Evolutionary conservation across 2,113 vertebrate species (phyloP).

Genomic region (Macquaria ambigua): DNA sequence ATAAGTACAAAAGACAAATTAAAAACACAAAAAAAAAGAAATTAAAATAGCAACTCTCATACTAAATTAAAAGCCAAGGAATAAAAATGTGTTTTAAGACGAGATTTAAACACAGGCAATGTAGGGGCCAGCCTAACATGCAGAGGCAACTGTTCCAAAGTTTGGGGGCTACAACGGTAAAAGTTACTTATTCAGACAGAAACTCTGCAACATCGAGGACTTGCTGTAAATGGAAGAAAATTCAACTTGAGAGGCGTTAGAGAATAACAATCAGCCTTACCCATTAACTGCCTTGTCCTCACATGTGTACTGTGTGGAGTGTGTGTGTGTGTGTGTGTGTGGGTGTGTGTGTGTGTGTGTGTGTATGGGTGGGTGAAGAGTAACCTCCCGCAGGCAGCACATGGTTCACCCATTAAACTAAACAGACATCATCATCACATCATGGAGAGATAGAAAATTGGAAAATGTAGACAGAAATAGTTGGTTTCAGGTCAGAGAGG

Average conservation of each 20-base stretch:
- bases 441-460: slow-evolving; percentile 29
- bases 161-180: too few relatives aligned
- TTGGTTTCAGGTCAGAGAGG: slow-evolving; percentile 22
- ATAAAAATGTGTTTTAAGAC: too few relatives aligned
- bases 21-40: too few relatives aligned
- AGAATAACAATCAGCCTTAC: slow-evolving; percentile 46
- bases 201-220: not conserved
- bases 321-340: slow-evolving; percentile 18
- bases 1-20: too few relatives aligned
- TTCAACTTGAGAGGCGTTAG: slow-evolving; percentile 35
- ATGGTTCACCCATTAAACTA: slow-evolving; percentile 62
- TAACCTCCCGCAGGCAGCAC: slow-evolving; percentile 51
- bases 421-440: slow-evolving; percentile 33
- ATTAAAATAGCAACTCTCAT: too few relatives aligned
- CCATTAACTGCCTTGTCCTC: slow-evolving; percentile 52
- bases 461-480: slow-evolving; percentile 3
- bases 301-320: not conserved
- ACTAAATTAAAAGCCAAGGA: too few relatives aligned
- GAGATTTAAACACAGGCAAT: too few relatives aligned
- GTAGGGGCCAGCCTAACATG: too few relatives aligned
- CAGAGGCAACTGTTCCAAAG: too few relatives aligned
- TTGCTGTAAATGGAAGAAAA: slow-evolving; percentile 34
- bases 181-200: slow-evolving; percentile 48
- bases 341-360: slow-evolving; percentile 37
- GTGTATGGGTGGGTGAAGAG: slow-evolving; percentile 52